Evolutionary conservation across 2,113 vertebrate genomes (phyloP), one percentile per base, ranked within the genome.

Genomic region (Miniopterus natalensis): DNA sequence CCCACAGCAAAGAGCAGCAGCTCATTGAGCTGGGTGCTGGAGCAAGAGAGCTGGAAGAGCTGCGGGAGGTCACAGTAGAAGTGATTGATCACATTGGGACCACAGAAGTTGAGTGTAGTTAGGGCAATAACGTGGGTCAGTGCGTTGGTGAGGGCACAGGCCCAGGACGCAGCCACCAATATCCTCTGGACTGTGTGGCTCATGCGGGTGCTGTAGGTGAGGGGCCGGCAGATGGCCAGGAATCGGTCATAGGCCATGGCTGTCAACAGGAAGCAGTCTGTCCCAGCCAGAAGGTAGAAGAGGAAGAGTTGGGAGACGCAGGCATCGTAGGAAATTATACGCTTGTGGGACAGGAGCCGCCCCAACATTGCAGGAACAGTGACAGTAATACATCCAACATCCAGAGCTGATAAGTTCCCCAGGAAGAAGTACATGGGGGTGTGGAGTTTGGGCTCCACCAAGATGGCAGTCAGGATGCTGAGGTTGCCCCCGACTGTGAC

Each of bases 31-130:
- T 85, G 40, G 3, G 83, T 96, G 47, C 90, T 97, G 6, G 96
- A 98, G 73, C 97, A 98, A 14, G 97, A 97, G 6, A 98, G 97
- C 77, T 84, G 92, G 51, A 97, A 96, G 84, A 97, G 94, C 53
- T 96, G 96, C 1, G 97, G 97, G 8, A 97, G 95, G 77, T 97
- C 97, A 61, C 97, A 98, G 73, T 97, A 98, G 85, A 98, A 97
- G 77, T 97, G 96, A n/a, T 94, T 86, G 36, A 97, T 81, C 40
- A 18, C 88, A 45, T 42, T 93, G 73, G 96, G 96, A 10, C 93
- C 96, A 74, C 95, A 97, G 68, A 96, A 97, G 14, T 95, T 86
- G 7, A 98, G 95, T 1, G 79, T 92, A 49, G 96, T 94, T 47
- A 96, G 47, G 61, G 87, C 68, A 10, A 83, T 1, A 21, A 84